A percentile compares a stretch with the other conserved stretches of the same genome.
phyloP scores from a whole-genome alignment of 2,113 vertebrate species.

The Zosterops japonicus region DNA sequence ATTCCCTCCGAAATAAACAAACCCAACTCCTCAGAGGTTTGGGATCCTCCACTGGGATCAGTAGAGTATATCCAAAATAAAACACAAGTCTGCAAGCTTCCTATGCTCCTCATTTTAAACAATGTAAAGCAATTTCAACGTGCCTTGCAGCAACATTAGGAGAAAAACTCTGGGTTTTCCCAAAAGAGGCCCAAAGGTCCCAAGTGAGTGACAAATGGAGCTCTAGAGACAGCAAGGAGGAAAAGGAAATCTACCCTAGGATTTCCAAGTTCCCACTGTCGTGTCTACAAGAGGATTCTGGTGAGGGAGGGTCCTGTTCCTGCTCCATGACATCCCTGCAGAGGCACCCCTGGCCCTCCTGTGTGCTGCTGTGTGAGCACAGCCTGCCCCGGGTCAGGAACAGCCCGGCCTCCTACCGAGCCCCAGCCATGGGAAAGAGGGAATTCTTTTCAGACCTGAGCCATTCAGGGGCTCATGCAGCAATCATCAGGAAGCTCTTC shows the following conservation, averaged over 20 bases:
- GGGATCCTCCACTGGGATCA: background rate
- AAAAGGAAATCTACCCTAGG: background rate
- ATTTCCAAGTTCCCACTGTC: background rate
- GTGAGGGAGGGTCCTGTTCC: background rate
- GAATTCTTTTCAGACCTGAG: background rate
- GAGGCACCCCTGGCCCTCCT: background rate
- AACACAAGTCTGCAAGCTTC: background rate
- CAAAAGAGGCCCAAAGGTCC: background rate
- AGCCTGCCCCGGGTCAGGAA: background rate
- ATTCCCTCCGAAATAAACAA: background rate
- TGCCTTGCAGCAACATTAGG: background rate
- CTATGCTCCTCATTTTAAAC: background rate
- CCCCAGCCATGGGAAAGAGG: rapidly evolving
- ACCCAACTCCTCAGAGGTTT: background rate
- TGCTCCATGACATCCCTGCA: rapidly evolving
- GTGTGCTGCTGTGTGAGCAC: background rate
- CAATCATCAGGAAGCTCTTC: background rate
- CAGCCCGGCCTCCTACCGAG: background rate
- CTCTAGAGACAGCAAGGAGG: background rate
- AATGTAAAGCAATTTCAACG: rapidly evolving
- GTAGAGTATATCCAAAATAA: background rate
- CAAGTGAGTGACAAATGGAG: background rate
- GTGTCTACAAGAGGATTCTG: background rate
- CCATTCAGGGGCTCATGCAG: background rate
- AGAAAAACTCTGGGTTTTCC: background rate